Base-by-base conservation (phyloP, 2,888 invertebrate genomes). In the Ceramica pisi region DNA sequence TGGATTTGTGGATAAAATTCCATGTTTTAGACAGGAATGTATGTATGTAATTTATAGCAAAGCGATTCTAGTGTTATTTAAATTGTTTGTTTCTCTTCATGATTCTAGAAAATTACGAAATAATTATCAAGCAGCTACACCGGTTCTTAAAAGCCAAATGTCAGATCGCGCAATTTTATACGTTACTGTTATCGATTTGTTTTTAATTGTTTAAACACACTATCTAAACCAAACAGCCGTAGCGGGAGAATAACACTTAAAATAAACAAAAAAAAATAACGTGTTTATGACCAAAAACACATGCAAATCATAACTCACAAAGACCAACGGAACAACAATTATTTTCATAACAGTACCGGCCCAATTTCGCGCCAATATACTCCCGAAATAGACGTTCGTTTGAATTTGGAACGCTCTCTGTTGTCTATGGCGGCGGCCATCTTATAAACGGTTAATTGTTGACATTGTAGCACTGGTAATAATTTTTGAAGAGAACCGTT, bases 301-400 rank as follows among this genome's bases (percentile, higher is more conserved):
- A 75, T 84, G 84, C 53, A 67, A 74, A 76, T 26, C 71, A 71
- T 81, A 75, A 78, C n/a, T 83, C 57, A 72, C 23, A 60, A 53
- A 61, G 76, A 85, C 75, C 77, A 75, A 73, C 79, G 75, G 72
- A 46, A 62, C 46, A 69, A 35, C 64, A 77, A 80, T 84, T 75
- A 64, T 71, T 75, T 69, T 75, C 59, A 72, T 80, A 80, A 70
- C 80, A 66, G 68, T 72, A 75, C 56, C 80, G 84, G 66, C 86
- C 89, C 83, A 90, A 90, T 90, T 90, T 89, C 87, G 85, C 85
- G 87, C 86, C 88, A 86, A 87, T 87, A 87, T 84, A 69, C 70
- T 84, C 82, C 87, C 80, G 78, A 90, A 90, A 91, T 91, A 91
- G 89, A 86, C 75, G 71, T 85, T 82, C 69, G 78, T 75, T 83